Conservation (phyloP, 2,113 vertebrate genomes). For the Machaerirhynchus nigripectus region DNA sequence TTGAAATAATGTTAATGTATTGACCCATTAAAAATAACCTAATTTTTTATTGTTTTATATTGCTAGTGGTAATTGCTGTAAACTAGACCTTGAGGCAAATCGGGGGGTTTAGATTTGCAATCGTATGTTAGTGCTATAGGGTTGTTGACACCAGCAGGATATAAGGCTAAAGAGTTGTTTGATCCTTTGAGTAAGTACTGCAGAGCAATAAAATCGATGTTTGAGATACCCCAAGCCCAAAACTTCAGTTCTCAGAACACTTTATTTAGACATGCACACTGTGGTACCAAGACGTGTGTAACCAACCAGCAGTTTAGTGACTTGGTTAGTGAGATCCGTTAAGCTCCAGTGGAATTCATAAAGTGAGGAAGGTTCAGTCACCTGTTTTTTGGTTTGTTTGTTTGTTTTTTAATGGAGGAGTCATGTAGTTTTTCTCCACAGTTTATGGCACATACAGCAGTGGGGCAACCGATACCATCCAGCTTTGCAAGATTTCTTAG, state of each 20-base stretch:
- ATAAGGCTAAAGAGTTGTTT: neutral
- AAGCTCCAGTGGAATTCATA: neutral
- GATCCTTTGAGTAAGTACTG: neutral
- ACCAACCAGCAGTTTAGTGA: fast-evolving
- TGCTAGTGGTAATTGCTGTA: neutral
- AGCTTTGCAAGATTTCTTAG: neutral
- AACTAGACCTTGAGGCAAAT: neutral
- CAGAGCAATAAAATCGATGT: neutral
- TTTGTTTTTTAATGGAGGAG: neutral
- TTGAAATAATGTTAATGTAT: neutral
- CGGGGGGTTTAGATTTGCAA: neutral
- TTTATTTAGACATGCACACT: neutral
- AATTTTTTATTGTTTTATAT: neutral
- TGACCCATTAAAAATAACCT: neutral
- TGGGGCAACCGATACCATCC: fast-evolving
- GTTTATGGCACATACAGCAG: neutral
- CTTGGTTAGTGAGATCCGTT: neutral
- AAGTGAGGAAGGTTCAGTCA: fast-evolving
- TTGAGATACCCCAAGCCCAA: neutral
- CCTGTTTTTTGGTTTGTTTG: neutral
- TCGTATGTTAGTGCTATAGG: neutral
- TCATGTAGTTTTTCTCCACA: neutral
- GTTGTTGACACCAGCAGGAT: neutral
- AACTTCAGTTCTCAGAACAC: neutral
- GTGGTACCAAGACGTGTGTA: neutral